Evolutionary conservation across 2,797 vertebrate genomes (phyloP), one percentile per base, ranked within the genome.

Genomic region (Sebastes hopkinsi): DNA sequence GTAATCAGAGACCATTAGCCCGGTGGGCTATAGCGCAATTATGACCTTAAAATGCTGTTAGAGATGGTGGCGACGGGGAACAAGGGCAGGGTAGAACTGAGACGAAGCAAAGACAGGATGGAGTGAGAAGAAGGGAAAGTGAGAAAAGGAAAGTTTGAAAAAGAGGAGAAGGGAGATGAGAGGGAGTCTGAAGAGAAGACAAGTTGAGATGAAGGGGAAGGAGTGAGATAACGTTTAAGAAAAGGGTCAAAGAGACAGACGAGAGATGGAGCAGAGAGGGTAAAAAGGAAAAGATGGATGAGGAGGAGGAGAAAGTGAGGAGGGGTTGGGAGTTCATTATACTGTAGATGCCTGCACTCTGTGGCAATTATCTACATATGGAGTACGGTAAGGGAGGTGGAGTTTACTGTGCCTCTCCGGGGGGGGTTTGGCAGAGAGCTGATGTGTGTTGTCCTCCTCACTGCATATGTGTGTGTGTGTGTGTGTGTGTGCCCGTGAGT

Each of bases 331-430:
- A 82, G 66, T 81, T 92, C 87, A 87, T 90, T 87, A 84, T 38
- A 70, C 54, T 68, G 65, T 75, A 75, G 81, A 89, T 76, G 69
- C 59, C 34, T 85, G 77, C 46, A 50, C 30, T 83, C 78, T 71
- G 32, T 76, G 54, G 74, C 84, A 93, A 88, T 91, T 82, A 89
- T 79, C 65, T 79, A 52, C 84, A 87, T 80, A 61, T 32, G 67
- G 72, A 67, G 25, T 65, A 54, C 29, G 23, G 58, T 34, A 69
- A 58, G 42, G 66, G 42, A 54, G 61, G 75, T 65, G 30, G 56
- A 80, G 81, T 83, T 88, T 69, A 60, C 70, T 58, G 70, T 58
- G 71, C 58, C 83, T 84, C 79, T 66, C 12, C 3, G 70, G 77
- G 76, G 71, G n/a, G 42, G 42, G 42, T 18, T 52, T 88, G 79